Evolutionary conservation across 2,797 vertebrate species (phyloP).

Genomic region (Cynopterus sphinx): DNA sequence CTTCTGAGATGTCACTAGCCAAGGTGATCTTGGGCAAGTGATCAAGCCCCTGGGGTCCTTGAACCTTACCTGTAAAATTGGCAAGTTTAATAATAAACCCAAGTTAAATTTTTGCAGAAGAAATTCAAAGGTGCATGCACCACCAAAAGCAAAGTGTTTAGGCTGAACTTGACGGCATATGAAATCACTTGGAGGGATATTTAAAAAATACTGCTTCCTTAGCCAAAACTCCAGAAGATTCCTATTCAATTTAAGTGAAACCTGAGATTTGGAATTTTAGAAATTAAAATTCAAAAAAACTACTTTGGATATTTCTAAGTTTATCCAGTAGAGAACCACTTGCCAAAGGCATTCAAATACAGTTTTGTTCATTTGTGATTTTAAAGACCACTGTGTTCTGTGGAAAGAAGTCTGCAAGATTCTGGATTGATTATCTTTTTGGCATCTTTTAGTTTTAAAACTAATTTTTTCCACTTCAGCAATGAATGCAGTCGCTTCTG

Average conservation of each 20-base stretch:
- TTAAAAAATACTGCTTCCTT: neutral
- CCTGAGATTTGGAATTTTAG: neutral
- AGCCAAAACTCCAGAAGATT: neutral
- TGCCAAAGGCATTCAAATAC: neutral
- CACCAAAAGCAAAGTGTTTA: neutral
- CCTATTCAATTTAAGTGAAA: neutral
- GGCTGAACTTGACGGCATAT: neutral
- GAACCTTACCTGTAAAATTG: neutral
- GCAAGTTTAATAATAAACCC: neutral
- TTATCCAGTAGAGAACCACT: neutral
- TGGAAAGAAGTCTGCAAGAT: neutral
- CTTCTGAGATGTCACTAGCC: neutral
- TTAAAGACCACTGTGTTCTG: neutral
- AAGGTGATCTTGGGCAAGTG: neutral
- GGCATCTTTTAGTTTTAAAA: neutral
- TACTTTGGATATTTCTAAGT: neutral
- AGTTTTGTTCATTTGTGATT: neutral
- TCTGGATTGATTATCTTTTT: neutral
- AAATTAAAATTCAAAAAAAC: neutral
- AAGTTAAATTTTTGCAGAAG: neutral
- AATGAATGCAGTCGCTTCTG: neutral
- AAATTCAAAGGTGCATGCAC: neutral
- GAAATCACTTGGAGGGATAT: neutral
- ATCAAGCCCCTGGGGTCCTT: neutral
- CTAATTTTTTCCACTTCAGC: neutral